Base-by-base conservation (phyloP, 2,113 vertebrate species). In the Noctilio leporinus region DNA sequence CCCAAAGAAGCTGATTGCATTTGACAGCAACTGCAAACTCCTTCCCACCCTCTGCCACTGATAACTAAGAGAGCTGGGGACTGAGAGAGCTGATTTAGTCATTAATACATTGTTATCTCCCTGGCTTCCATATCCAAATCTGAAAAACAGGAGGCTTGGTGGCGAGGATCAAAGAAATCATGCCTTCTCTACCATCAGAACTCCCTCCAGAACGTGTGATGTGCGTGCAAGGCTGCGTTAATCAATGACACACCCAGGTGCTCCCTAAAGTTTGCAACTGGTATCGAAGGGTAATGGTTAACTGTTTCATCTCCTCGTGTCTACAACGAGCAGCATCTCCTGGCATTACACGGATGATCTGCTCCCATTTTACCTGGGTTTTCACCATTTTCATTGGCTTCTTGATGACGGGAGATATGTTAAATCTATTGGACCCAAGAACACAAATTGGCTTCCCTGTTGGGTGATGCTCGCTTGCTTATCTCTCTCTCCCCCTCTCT, bases 381-480 rank as follows among this genome's bases (percentile, higher is more conserved):
- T 96, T 97, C 96, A 96, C 96, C 97, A 96, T 97, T 97, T 97
- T 87, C 96, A 93, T 84, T 95, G 91, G 95, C 95, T 97, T 97
- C 95, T 93, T 97, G 97, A 97, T 97, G 96, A 96, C 73, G 97
- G 86, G 94, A 97, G 96, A 98, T 96, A 96, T 86, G 96, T 89
- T 94, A 96, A 98, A 85, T 96, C 96, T 96, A 83, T 94, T 93
- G 70, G 83, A 65, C 95, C 69, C 94, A 89, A 96, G 97, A 97
- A 98, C 97, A 97, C 91, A 96, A 97, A 98, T 94, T 94, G 96
- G 90, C 78, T 73, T 92, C 88, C 67, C 72, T 73, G 51, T 82
- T 88, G 82, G 62, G 35, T 49, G 16, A 88, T 38, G n/a, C 22
- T 76, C 51, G 28, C 30, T 75, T 91, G 1, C 15, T 51, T 10